A percentile compares a stretch with the other conserved stretches of the same genome.
Evolutionary conservation across 2,113 vertebrate genomes (phyloP).

Genomic region (Sinosuthora webbiana): DNA sequence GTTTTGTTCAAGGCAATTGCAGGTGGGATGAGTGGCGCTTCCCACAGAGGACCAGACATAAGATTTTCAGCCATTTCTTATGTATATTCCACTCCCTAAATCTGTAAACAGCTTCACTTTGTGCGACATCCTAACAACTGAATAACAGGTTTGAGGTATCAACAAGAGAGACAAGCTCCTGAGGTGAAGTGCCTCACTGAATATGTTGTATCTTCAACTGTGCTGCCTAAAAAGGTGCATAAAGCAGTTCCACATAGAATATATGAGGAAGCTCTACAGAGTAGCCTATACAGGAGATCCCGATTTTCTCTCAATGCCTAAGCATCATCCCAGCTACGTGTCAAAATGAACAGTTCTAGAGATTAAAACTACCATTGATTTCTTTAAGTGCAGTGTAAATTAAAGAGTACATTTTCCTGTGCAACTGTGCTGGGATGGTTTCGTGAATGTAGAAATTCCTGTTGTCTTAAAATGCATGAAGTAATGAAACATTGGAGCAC

Average conservation of each 20-base stretch:
- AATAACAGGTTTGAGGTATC: not conserved
- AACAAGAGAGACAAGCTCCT: not conserved
- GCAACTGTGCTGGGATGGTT: not conserved
- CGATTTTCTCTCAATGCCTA: rapidly evolving
- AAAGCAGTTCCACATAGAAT: not conserved
- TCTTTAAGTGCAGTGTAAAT: not conserved
- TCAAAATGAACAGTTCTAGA: not conserved
- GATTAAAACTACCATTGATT: not conserved
- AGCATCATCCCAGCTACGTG: not conserved
- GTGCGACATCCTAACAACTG: not conserved
- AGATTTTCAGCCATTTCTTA: not conserved
- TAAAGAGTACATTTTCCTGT: not conserved
- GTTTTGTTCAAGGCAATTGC: not conserved
- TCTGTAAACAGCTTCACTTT: not conserved
- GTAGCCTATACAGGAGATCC: not conserved
- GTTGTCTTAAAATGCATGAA: not conserved
- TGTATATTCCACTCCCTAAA: not conserved
- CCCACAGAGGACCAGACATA: not conserved
- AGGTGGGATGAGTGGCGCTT: rapidly evolving
- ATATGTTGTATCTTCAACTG: not conserved
- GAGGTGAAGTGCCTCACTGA: not conserved
- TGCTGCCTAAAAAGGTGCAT: not conserved
- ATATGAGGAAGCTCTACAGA: not conserved
- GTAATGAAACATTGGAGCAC: not conserved
- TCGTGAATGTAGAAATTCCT: not conserved